Evolutionary conservation across 1,140 invertebrate genomes (phyloP).

Genomic region (Tetramorium alpestre): DNA sequence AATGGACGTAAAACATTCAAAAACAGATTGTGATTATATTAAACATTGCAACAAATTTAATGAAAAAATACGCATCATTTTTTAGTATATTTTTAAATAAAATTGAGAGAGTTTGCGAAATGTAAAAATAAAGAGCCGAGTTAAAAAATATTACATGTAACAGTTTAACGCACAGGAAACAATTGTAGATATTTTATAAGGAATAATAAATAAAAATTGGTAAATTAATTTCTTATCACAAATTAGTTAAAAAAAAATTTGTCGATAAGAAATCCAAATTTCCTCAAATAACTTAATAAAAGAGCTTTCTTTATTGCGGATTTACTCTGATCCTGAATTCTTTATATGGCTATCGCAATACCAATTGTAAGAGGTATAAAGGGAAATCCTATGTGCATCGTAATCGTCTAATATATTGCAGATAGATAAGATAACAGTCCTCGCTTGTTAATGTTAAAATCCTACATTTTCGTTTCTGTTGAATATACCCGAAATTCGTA

Average conservation of each 20-base stretch:
- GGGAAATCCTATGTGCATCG: neutral
- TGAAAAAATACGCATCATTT: neutral
- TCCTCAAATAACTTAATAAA: neutral
- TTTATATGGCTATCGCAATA: neutral
- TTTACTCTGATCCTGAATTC: neutral
- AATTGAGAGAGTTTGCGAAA: neutral
- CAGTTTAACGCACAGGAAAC: neutral
- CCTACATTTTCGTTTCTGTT: constrained; percentile 43
- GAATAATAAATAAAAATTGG: neutral
- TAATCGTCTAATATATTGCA: constrained; percentile 33
- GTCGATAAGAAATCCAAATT: neutral
- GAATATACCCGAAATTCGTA: constrained; percentile 36
- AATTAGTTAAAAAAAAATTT: neutral
- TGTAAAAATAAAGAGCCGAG: neutral
- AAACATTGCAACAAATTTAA: neutral
- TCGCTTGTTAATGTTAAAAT: constrained; percentile 48
- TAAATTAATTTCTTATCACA: neutral
- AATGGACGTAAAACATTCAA: neutral
- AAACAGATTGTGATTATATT: neutral
- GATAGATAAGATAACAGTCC: neutral
- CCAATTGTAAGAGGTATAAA: neutral
- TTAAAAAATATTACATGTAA: neutral
- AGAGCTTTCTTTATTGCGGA: neutral
- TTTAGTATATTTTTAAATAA: neutral
- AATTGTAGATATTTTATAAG: neutral